A percentile compares a stretch with the other conserved stretches of the same genome.
phyloP scores from a whole-genome alignment of 2,888 invertebrate genomes.

The Eupelmus urozonus region DNA sequence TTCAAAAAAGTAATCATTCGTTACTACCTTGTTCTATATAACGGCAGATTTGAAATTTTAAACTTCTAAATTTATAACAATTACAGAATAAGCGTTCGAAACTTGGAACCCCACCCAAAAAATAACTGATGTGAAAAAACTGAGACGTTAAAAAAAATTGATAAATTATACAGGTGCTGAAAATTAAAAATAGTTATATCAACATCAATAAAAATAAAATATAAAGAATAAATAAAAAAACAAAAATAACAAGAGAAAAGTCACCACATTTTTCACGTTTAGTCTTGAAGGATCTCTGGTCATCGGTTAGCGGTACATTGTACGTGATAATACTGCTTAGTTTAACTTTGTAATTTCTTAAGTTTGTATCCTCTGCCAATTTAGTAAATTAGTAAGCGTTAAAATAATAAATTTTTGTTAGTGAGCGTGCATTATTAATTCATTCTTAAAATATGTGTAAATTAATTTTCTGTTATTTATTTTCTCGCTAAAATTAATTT shows the following conservation, averaged over 20 bases:
- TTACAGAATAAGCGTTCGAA: too few relatives aligned
- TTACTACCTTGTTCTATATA: too few relatives aligned
- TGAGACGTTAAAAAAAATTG: too few relatives aligned
- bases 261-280: constrained; percentile 73
- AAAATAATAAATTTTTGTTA: constrained; percentile 16
- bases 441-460: background rate
- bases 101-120: too few relatives aligned
- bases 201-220: background rate
- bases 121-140: background rate
- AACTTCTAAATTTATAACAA: too few relatives aligned
- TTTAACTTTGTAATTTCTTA: constrained; percentile 64
- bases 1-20: too few relatives aligned
- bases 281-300: constrained; percentile 69
- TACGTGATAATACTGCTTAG: constrained; percentile 75
- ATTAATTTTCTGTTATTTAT: background rate
- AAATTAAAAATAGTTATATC: background rate
- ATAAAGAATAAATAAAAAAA: background rate
- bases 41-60: too few relatives aligned
- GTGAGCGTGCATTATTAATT: background rate
- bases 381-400: constrained; percentile 45
- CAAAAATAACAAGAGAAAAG: constrained; percentile 44
- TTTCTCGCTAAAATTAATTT: background rate
- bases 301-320: constrained; percentile 71
- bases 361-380: constrained; percentile 30
- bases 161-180: background rate